These are phyloP conservation scores for Pseudopodoces humilis DNA, from an alignment of 2,113 vertebrate species.

Conservation along the genomic window DNA sequence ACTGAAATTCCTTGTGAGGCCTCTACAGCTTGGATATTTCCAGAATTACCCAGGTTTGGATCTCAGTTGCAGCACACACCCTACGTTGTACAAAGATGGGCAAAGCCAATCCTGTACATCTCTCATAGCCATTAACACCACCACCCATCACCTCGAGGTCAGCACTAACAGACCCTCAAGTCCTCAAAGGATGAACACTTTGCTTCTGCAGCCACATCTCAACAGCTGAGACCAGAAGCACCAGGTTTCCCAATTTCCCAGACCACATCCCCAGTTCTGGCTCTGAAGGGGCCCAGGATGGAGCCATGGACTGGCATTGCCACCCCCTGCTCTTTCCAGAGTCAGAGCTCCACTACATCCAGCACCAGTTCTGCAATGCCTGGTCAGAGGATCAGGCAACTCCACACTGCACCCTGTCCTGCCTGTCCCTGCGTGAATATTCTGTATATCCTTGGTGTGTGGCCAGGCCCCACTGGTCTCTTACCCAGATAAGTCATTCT, in stretches of 20 bases:
- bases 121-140: accelerated
- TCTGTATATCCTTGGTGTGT: not conserved
- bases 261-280: not conserved
- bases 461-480: not conserved
- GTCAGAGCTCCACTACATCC: not conserved
- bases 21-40: not conserved
- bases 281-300: not conserved
- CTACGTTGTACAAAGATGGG: not conserved
- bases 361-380: accelerated
- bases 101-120: not conserved
- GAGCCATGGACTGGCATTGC: not conserved
- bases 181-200: not conserved
- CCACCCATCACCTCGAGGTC: not conserved
- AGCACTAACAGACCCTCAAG: not conserved
- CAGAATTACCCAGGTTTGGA: not conserved
- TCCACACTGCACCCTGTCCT: not conserved
- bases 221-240: not conserved
- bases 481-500: slow-evolving; percentile 95
- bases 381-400: not conserved
- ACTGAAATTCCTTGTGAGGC: not conserved
- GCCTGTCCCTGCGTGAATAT: not conserved
- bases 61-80: not conserved
- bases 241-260: not conserved
- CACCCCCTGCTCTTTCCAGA: not conserved
- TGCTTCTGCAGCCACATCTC: not conserved